phyloP scores from a whole-genome alignment of 2,113 vertebrate genomes.

The Proterorhinus semilunaris region DNA sequence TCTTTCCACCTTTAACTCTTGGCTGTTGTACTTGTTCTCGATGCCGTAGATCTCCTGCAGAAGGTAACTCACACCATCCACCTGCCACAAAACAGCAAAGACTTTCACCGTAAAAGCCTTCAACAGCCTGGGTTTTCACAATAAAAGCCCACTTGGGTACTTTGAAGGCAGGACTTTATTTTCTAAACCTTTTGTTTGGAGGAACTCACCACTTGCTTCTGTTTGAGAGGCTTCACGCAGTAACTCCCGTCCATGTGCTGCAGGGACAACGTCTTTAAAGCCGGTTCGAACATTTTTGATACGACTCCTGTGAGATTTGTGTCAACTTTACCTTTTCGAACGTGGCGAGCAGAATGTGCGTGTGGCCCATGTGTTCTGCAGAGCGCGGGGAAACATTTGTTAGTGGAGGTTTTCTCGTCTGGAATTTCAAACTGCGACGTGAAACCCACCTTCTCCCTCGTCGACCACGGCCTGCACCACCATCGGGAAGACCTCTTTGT shows the following conservation, averaged over 20 bases:
- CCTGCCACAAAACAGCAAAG: conserved; percentile 74
- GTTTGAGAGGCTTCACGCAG: conserved; percentile 97
- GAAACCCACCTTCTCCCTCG: conserved; percentile 84
- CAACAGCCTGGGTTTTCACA: background rate
- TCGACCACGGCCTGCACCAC: conserved; percentile 94
- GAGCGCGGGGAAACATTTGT: conserved; percentile 1
- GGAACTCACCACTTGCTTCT: conserved; percentile 95
- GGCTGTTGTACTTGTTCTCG: conserved; percentile 97
- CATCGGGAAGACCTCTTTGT: conserved; percentile 93
- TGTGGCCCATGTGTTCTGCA: conserved; percentile 90
- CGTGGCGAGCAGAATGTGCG: conserved; percentile 92
- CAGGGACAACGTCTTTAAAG: conserved; percentile 20
- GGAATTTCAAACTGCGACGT: too few species aligned
- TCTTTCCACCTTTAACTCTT: conserved; percentile 86
- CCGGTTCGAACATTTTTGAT: too few species aligned
- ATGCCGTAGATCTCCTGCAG: conserved; percentile 99
- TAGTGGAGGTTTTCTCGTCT: too few species aligned
- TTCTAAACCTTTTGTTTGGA: background rate
- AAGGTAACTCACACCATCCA: conserved; percentile 97
- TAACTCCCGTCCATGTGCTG: conserved; percentile 94
- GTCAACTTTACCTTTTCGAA: conserved; percentile 87
- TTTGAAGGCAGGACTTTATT: too few species aligned
- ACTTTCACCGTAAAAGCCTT: conserved; percentile 11
- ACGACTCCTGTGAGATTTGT: too few species aligned
- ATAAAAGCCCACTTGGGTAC: conserved; percentile 2